Percentiles rank a stretch among this genome's conserved stretches.
phyloP scores from a whole-genome alignment of 2,888 invertebrate genomes.

The Andrena flavipes region DNA sequence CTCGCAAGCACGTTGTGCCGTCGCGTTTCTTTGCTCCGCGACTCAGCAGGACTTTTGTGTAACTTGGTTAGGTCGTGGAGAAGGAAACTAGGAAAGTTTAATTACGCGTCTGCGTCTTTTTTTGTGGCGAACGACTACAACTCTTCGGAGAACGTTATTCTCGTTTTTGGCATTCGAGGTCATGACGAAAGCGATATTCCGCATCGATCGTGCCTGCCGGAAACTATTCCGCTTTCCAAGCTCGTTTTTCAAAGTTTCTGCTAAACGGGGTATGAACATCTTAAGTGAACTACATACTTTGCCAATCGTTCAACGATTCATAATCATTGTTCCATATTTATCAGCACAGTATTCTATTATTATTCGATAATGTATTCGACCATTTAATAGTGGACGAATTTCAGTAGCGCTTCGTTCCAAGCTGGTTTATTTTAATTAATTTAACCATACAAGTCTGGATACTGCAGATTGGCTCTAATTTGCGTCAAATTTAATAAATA shows the following conservation, averaged over 20 bases:
- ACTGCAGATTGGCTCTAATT: too few species aligned
- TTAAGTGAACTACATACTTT: not conserved
- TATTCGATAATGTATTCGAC: too few species aligned
- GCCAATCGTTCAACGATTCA: not conserved
- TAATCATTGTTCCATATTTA: too few species aligned
- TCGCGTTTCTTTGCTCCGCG: constrained; percentile 35
- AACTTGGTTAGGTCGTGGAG: constrained; percentile 47
- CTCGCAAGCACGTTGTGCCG: constrained; percentile 13
- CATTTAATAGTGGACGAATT: too few species aligned
- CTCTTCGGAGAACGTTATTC: constrained; percentile 40
- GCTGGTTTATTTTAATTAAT: too few species aligned
- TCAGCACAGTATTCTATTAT: too few species aligned
- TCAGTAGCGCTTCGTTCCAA: too few species aligned
- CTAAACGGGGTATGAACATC: not conserved
- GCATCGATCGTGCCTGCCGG: constrained; percentile 7
- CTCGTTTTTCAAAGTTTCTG: not conserved
- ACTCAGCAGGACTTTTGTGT: constrained; percentile 56
- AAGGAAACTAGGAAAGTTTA: constrained; percentile 61
- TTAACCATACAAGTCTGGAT: too few species aligned
- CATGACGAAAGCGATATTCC: constrained; percentile 16
- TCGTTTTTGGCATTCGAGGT: constrained; percentile 28
- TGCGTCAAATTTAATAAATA: too few species aligned
- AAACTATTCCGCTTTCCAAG: not conserved
- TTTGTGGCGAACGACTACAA: constrained; percentile 42
- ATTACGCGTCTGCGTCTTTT: constrained; percentile 60